Conservation (phyloP, 2,113 vertebrate genomes). For the Cyanoliseus patagonus region DNA sequence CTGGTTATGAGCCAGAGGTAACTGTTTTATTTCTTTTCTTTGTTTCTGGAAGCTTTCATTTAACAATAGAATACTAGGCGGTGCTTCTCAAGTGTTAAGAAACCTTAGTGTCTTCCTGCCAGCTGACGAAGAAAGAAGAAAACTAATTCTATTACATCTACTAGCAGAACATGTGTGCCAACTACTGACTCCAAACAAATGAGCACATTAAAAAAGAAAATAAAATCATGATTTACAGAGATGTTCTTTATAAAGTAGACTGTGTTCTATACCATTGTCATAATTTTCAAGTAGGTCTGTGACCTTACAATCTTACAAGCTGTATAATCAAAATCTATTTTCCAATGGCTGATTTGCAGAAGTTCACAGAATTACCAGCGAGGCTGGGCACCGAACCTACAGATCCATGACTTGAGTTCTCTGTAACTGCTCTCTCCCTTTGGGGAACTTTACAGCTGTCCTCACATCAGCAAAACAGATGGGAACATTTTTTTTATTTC, state of each 20-base stretch:
- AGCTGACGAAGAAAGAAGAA: background rate
- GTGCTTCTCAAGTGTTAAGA: background rate
- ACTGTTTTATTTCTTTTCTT: background rate
- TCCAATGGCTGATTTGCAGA: background rate
- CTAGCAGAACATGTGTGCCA: background rate
- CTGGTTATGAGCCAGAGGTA: background rate
- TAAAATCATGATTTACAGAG: background rate
- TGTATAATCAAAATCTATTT: background rate
- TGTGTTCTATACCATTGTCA: background rate
- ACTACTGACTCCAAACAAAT: background rate
- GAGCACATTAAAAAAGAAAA: background rate
- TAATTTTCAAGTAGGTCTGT: background rate
- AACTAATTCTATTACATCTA: background rate
- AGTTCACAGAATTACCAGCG: background rate
- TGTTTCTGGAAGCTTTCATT: slow-evolving; percentile 12
- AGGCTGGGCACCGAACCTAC: background rate
- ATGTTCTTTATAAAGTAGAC: background rate
- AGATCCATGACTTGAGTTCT: background rate
- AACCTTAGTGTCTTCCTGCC: background rate
- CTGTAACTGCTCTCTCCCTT: background rate
- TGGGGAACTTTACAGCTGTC: background rate
- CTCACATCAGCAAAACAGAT: slow-evolving; percentile 26
- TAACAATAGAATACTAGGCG: slow-evolving; percentile 1
- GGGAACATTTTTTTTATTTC: slow-evolving; percentile 8
- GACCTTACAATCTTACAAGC: background rate